These are phyloP conservation scores for Cyclopterus lumpus DNA, from an alignment of 2,797 vertebrate species.

Conservation along the genomic window DNA sequence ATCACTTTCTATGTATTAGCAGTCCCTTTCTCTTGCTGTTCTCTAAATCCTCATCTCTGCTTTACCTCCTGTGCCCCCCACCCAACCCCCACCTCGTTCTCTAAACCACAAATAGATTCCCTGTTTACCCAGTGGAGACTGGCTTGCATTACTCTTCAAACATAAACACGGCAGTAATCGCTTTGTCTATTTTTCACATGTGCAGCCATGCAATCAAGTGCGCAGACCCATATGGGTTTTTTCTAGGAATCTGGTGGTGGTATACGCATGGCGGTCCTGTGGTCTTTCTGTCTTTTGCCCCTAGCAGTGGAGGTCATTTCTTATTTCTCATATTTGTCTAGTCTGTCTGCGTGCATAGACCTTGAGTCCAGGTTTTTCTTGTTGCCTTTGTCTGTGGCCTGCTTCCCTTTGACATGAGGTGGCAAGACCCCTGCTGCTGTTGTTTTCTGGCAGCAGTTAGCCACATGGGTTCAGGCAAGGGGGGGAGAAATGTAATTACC, in stretches of 20 bases:
- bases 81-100: constrained; percentile 54
- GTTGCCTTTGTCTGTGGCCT: constrained; percentile 73
- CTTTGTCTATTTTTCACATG: constrained; percentile 85
- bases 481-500: constrained; percentile 61
- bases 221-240: constrained; percentile 71
- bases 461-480: constrained; percentile 62
- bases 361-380: constrained; percentile 57
- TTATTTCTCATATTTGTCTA: constrained; percentile 72
- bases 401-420: constrained; percentile 75
- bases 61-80: constrained; percentile 62
- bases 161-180: constrained; percentile 80
- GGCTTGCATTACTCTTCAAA: constrained; percentile 82
- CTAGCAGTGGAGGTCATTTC: constrained; percentile 70
- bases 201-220: constrained; percentile 82
- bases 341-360: constrained; percentile 54
- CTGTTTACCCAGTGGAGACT: constrained; percentile 80
- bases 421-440: constrained; percentile 68
- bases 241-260: constrained; percentile 77
- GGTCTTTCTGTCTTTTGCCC: constrained; percentile 67
- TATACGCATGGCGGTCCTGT: constrained; percentile 70
- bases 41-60: constrained; percentile 39
- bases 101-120: constrained; percentile 79
- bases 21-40: constrained; percentile 29
- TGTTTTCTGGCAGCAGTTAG: constrained; percentile 69
- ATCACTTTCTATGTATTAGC: constrained; percentile 23